Evolutionary conservation across 2,113 vertebrate genomes (phyloP).

Genomic region (Corythaixoides concolor): DNA sequence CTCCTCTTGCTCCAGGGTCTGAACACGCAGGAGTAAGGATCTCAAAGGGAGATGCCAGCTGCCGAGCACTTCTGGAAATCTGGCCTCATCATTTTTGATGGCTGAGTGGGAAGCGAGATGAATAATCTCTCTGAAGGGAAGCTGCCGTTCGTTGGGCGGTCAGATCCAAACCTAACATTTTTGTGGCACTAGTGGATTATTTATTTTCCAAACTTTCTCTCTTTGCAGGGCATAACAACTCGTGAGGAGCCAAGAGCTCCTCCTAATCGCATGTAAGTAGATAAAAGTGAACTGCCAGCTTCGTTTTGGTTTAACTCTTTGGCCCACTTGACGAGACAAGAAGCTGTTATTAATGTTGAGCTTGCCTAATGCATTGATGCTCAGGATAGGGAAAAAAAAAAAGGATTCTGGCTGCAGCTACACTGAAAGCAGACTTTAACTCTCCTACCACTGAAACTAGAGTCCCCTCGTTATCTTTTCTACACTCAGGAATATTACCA

Average conservation of each 20-base stretch:
- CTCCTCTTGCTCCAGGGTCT: not conserved
- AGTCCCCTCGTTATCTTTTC: not conserved
- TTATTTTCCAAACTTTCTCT: slow-evolving; percentile 5
- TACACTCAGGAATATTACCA: not conserved
- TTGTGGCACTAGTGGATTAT: not conserved
- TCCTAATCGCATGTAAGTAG: not conserved
- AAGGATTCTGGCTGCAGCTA: not conserved
- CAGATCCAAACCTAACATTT: not conserved
- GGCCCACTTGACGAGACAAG: not conserved
- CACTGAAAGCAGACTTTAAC: not conserved
- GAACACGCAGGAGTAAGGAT: not conserved
- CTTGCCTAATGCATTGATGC: not conserved
- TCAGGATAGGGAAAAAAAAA: not conserved
- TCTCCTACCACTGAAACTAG: not conserved
- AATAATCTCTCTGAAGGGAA: not conserved
- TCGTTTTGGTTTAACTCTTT: not conserved
- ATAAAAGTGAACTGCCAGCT: not conserved
- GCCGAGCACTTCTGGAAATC: not conserved
- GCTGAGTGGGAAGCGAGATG: not conserved
- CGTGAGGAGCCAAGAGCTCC: not conserved
- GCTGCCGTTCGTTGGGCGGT: not conserved
- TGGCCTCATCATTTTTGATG: not conserved
- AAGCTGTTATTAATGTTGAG: not conserved
- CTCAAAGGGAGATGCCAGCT: not conserved
- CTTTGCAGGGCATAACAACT: not conserved